These are phyloP conservation scores for Yponomeuta evonymella DNA, from an alignment of 2,888 invertebrate genomes.

Conservation along the genomic window DNA sequence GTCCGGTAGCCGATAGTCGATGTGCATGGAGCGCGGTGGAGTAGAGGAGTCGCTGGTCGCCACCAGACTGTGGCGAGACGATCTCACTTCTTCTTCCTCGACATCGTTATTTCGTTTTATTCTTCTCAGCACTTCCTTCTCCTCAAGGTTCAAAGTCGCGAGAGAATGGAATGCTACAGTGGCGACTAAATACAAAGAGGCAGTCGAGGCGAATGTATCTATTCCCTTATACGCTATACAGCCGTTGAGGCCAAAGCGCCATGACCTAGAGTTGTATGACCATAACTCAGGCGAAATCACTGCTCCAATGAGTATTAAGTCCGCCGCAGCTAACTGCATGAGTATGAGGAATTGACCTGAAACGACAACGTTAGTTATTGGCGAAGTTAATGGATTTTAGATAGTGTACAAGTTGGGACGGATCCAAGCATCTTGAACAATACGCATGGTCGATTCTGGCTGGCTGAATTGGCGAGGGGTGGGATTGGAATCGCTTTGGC, in stretches of 20 bases:
- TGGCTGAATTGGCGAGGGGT: too few relatives aligned
- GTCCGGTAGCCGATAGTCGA: conserved; percentile 69
- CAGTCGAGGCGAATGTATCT: conserved; percentile 72
- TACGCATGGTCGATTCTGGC: too few relatives aligned
- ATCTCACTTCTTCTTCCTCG: conserved; percentile 62
- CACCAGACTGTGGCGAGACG: conserved; percentile 66
- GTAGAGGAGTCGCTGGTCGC: conserved; percentile 65
- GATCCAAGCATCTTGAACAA: too few relatives aligned
- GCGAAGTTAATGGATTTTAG: conserved; percentile 11
- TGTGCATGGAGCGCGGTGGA: conserved; percentile 68
- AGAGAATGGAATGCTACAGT: conserved; percentile 76
- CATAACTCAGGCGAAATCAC: conserved; percentile 71
- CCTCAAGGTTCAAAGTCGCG: conserved; percentile 71
- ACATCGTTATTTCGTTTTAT: conserved; percentile 44
- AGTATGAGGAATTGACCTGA: conserved; percentile 71
- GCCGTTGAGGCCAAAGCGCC: conserved; percentile 64
- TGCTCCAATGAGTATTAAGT: conserved; percentile 58
- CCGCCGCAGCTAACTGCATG: conserved; percentile 71
- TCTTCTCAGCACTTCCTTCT: conserved; percentile 50
- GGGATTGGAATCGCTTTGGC: too few relatives aligned
- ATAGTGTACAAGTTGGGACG: neutral
- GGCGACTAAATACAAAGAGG: conserved; percentile 73
- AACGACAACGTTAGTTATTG: conserved; percentile 36
- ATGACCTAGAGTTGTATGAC: conserved; percentile 64
- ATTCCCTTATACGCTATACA: conserved; percentile 74